Evolutionary conservation across 1,140 invertebrate species (phyloP).

Genomic region (Lethocerus indicus): DNA sequence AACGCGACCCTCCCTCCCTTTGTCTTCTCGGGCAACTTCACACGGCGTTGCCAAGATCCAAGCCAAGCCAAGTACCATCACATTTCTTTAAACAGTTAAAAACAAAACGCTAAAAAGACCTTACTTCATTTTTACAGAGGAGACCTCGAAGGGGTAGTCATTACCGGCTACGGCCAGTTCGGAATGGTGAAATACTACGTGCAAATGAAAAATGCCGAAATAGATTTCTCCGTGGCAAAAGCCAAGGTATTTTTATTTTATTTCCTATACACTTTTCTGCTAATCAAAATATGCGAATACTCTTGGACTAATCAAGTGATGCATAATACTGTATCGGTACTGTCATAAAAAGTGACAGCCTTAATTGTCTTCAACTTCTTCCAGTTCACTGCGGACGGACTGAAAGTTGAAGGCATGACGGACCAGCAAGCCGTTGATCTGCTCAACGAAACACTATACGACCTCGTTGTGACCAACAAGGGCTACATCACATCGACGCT

Average conservation of each 20-base stretch:
- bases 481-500: neutral
- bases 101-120: neutral
- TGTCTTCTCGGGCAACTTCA: neutral
- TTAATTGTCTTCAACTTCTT: neutral
- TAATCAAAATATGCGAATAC: neutral
- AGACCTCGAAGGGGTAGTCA: neutral
- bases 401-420: slow-evolving; percentile 9
- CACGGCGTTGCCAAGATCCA: neutral
- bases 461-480: neutral
- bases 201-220: slow-evolving; percentile 2
- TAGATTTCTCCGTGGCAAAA: slow-evolving; percentile 1
- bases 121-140: slow-evolving; percentile 3
- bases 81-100: neutral
- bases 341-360: neutral
- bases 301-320: neutral
- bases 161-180: neutral
- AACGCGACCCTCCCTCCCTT: neutral
- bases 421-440: slow-evolving; percentile 1
- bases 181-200: slow-evolving; percentile 1
- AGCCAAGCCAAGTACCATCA: neutral
- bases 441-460: slow-evolving; percentile 1
- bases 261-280: neutral
- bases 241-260: neutral
- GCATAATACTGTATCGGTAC: neutral
- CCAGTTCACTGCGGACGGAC: slow-evolving; percentile 4